Base-by-base conservation (phyloP, 2,888 invertebrate species). In the Gastracanthus pulcherrimus region DNA sequence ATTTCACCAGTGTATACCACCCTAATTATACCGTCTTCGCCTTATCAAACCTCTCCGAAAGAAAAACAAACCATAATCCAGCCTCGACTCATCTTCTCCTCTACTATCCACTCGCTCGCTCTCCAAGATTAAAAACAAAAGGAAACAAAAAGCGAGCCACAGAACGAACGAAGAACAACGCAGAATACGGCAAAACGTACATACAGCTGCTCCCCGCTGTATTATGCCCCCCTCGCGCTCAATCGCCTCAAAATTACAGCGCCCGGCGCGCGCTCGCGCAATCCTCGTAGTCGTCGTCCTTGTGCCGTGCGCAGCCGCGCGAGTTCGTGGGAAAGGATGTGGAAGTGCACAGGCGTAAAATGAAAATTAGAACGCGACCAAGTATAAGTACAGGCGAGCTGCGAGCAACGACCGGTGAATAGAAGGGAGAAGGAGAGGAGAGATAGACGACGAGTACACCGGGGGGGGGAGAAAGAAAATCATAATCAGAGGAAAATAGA, bases 321-420 rank as follows among this genome's bases (percentile, higher is more conserved):
- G n/a, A 13, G 34, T 16, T 19, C 88, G 87, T 88, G 88, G 86
- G 88, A 88, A 88, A 75, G 83, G 81, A 84, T 80, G 83, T 79
- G 81, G 79, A 83, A 45, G 78, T 45, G 60, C 80, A n/a, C n/a
- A 83, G 85, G 85, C 83, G 85, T 84, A 84, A 88, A 87, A 85
- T 86, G 87, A 87, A 86, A 86, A 87, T 87, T 85, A 86, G 86
- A 87, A 87, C 85, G 82, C 78, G 79, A 72, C 31, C 82, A 76
- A 76, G 74, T 80, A 60, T 55, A 26, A 26, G 36, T 55, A 55
- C 60, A 77, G 41, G 51, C 38, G 13, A 34, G 34, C 34, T 29
- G 51, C 38, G 13, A 34, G 34, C 34, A 31, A 62, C 36, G 19
- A 36, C 36, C 62, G 36, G 1, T 34, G 62, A 77, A 19, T 38